Evolutionary conservation across 2,797 vertebrate genomes (phyloP).

Genomic region (Pangasius macronema): DNA sequence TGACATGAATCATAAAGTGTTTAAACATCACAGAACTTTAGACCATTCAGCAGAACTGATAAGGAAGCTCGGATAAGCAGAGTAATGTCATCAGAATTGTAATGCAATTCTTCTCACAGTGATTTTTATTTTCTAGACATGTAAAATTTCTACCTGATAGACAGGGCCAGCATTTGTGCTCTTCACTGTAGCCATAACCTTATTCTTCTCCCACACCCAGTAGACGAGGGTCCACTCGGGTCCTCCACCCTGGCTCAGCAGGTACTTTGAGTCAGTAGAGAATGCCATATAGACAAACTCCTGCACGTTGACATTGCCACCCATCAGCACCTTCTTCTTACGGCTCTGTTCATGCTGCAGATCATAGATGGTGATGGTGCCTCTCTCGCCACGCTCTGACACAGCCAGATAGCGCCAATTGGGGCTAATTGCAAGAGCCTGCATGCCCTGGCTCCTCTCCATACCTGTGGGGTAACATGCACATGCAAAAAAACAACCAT

Average conservation of each 20-base stretch:
- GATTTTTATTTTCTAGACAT: not conserved
- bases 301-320: slow-evolving; percentile 69
- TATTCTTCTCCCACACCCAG: slow-evolving; percentile 93
- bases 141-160: slow-evolving; percentile 77
- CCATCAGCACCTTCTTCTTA: slow-evolving; percentile 78
- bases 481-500: not conserved
- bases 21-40: not conserved
- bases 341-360: slow-evolving; percentile 80
- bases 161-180: slow-evolving; percentile 68
- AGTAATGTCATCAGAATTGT: not conserved
- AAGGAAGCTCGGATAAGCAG: not conserved
- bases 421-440: slow-evolving; percentile 84
- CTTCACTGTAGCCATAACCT: slow-evolving; percentile 77
- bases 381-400: slow-evolving; percentile 80
- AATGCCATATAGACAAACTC: slow-evolving; percentile 84
- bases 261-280: slow-evolving; percentile 87
- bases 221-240: slow-evolving; percentile 81
- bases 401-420: slow-evolving; percentile 85
- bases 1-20: not conserved
- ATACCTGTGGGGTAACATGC: slow-evolving; percentile 70
- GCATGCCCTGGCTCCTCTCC: slow-evolving; percentile 80
- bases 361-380: slow-evolving; percentile 82
- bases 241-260: slow-evolving; percentile 79
- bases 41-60: not conserved
- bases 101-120: not conserved